Base-by-base conservation (phyloP, 2,113 vertebrate genomes). In the Danionella cerebrum region DNA sequence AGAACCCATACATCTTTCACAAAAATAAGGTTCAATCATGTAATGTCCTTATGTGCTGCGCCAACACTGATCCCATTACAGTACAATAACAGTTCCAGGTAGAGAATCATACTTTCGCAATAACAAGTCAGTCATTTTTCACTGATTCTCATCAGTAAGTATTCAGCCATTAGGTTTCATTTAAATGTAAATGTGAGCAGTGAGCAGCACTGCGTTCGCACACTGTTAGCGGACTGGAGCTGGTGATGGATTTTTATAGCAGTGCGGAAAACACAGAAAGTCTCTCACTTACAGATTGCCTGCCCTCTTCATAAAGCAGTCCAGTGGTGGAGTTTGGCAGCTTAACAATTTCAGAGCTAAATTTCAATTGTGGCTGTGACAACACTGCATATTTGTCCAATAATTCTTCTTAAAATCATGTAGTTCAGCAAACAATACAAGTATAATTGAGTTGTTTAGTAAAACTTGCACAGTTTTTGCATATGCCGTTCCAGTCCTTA, bases 131-230 rank as follows among this genome's bases (percentile, higher is more conserved):
- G 75, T 74, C 58, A 68, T 84, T 62, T 63, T 85, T 82, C 82
- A 86, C 83, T 77, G 79, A 84, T 84, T 82, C 86, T 88, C 84
- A 86, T 81, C 81, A 74, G 72, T 71, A 75, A 84, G 78, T 83
- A 80, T 84, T 78, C 68, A 76, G 81, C 80, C 83, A 82, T 89
- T 87, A 85, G 82, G 80, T 84, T 89, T 87, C 84, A 89, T 89
- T 89, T 86, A 89, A 85, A 89, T 89, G 86, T 84, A 89, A 89
- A 89, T 89, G 80, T 80, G 78, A 76, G 76, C 70, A 69, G 75
- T 78, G 78, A 85, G 70, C 69, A 81, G 72, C 71, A 54, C 33
- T 76, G 71, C 75, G 47, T 71, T 79, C 76, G 42, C 67, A 79
- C 75, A 80, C 75, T 73, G 66, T 47, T 71, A 42, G 77, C 76